Conservation (phyloP, 2,888 invertebrate species). For the Mystacides longicornis region DNA sequence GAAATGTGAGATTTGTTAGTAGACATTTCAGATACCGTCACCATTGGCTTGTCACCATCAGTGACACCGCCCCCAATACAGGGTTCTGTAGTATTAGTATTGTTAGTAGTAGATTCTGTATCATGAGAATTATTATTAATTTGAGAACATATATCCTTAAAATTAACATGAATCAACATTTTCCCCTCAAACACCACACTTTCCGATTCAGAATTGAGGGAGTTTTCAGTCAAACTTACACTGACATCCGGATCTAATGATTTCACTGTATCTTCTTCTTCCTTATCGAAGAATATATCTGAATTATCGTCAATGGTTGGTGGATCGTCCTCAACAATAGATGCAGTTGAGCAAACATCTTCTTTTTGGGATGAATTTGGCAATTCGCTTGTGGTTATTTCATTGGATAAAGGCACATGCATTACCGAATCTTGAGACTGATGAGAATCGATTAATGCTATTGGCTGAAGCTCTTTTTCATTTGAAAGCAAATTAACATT, state of each 20-base stretch:
- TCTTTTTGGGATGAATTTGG: conserved; percentile 42
- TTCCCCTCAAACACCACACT: conserved; percentile 49
- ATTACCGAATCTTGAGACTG: conserved; percentile 20
- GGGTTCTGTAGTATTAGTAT: conserved; percentile 34
- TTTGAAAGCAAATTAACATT: conserved; percentile 44
- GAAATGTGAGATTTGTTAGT: conserved; percentile 31
- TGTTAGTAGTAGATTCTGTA: conserved; percentile 40
- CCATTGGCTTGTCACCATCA: conserved; percentile 48
- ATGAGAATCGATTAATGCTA: conserved; percentile 30
- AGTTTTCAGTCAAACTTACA: conserved; percentile 49
- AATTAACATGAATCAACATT: conserved; percentile 48
- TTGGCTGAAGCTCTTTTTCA: conserved; percentile 45
- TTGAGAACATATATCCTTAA: conserved; percentile 41
- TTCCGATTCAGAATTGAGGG: conserved; percentile 44
- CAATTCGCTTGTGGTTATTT: conserved; percentile 28
- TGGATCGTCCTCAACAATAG: conserved; percentile 21
- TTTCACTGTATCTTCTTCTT: conserved; percentile 47
- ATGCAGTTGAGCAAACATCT: conserved; percentile 41
- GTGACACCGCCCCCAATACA: conserved; percentile 22
- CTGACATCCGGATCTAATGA: conserved; percentile 49
- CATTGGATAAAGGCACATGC: conserved; percentile 13
- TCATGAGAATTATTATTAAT: conserved; percentile 36
- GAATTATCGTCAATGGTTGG: conserved; percentile 37
- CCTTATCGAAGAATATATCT: conserved; percentile 47
- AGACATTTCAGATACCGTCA: conserved; percentile 51